phyloP scores from a whole-genome alignment of 2,888 invertebrate genomes.

The Copidosoma aretas region DNA sequence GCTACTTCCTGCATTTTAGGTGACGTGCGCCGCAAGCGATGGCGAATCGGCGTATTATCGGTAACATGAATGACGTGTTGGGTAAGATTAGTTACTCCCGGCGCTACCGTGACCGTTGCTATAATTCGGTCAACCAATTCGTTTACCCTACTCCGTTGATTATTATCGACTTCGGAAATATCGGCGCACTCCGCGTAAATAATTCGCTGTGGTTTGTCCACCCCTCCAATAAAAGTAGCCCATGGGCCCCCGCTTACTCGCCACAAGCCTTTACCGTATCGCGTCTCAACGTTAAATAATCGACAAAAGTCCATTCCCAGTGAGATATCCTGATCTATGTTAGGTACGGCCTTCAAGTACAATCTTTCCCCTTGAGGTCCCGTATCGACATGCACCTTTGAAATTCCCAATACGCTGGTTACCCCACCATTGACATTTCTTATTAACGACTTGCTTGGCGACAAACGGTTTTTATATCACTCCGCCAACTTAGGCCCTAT shows the following conservation, averaged over 20 bases:
- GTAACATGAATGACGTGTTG: conserved; percentile 6
- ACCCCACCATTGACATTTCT: too few species aligned
- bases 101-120: not conserved
- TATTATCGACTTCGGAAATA: not conserved
- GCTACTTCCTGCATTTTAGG: too few species aligned
- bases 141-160: not conserved
- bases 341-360: not conserved
- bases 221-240: not conserved
- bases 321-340: not conserved
- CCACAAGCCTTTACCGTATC: too few species aligned
- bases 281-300: too few species aligned
- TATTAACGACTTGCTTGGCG: too few species aligned
- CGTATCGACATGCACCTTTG: too few species aligned
- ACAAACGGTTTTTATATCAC: not conserved
- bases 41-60: not conserved
- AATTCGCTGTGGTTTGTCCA: not conserved
- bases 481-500: not conserved
- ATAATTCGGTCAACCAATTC: not conserved
- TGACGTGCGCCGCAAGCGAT: too few species aligned
- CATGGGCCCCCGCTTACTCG: not conserved
- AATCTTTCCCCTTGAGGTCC: conserved; percentile 1
- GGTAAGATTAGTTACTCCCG: not conserved
- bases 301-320: too few species aligned
- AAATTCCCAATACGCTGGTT: too few species aligned
- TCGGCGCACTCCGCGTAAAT: conserved; percentile 1